phyloP scores from a whole-genome alignment of 2,113 vertebrate genomes.

The Otolemur garnettii region DNA sequence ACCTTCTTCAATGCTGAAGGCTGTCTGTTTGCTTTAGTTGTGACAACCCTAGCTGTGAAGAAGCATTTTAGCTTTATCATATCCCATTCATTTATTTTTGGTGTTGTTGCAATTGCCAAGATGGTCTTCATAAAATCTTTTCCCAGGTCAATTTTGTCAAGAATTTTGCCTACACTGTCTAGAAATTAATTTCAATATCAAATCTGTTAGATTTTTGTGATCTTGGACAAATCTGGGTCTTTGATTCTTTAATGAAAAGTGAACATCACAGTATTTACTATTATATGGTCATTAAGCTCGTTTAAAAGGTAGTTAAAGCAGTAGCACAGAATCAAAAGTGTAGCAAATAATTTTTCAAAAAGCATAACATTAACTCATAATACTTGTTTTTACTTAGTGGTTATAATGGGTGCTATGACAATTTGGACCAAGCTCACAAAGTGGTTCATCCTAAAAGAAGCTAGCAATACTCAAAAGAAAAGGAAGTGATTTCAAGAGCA shows the following conservation, averaged over 20 bases:
- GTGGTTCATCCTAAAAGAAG: not conserved
- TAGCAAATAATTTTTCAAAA: not conserved
- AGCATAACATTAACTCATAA: not conserved
- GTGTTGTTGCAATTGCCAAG: too few relatives aligned
- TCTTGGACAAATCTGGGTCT: slow-evolving; percentile 20
- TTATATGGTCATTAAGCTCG: not conserved
- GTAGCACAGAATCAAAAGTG: not conserved
- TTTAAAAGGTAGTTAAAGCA: not conserved
- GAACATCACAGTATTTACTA: not conserved
- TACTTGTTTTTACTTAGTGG: not conserved
- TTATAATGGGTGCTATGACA: not conserved
- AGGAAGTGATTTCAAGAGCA: not conserved
- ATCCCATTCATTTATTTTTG: too few relatives aligned
- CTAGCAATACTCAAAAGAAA: not conserved
- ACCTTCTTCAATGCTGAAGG: too few relatives aligned
- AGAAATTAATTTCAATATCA: not conserved
- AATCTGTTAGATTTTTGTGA: not conserved
- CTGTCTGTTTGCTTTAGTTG: too few relatives aligned
- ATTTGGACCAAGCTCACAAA: not conserved
- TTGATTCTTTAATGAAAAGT: not conserved
- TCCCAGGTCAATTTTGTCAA: too few relatives aligned
- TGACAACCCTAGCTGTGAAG: too few relatives aligned
- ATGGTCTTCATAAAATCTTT: too few relatives aligned
- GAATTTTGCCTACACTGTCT: too few relatives aligned
- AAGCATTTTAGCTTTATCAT: too few relatives aligned